These are phyloP conservation scores for Nomada fabriciana DNA, from an alignment of 2,888 invertebrate species.

Conservation along the genomic window DNA sequence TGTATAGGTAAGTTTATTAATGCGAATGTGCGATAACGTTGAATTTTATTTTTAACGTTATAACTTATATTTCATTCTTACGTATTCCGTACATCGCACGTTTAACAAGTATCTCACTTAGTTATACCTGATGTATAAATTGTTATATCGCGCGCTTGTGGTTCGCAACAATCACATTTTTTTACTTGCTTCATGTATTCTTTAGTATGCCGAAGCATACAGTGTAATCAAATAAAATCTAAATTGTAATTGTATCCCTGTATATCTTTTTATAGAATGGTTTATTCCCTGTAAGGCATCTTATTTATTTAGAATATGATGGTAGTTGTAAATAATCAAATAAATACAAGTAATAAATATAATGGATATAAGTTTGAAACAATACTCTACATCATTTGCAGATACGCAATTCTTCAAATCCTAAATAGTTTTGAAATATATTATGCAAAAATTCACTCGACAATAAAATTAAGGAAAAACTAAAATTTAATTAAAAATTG, in stretches of 20 bases:
- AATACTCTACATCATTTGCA: conserved; percentile 8
- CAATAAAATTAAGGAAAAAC: no score
- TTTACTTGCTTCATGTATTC: conserved; percentile 82
- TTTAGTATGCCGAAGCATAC: conserved; percentile 73
- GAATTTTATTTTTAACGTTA: conserved; percentile 65
- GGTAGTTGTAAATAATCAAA: conserved; percentile 16
- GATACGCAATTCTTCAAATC: conserved; percentile 7
- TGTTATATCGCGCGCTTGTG: conserved; percentile 66
- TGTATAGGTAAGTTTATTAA: conserved; percentile 81
- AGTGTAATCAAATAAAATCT: conserved; percentile 76
- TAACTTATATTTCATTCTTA: conserved; percentile 67
- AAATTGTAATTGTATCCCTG: conserved; percentile 63
- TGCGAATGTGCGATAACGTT: conserved; percentile 63
- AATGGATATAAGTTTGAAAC: conserved; percentile 15
- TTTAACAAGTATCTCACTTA: conserved; percentile 46
- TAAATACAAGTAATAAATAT: conserved; percentile 30
- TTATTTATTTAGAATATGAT: conserved; percentile 38
- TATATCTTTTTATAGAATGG: conserved; percentile 38
- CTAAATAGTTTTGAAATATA: conserved; percentile 1
- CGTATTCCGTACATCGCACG: conserved; percentile 57
- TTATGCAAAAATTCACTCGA: background rate
- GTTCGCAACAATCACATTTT: conserved; percentile 75
- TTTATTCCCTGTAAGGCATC: conserved; percentile 48
- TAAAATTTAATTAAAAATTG: no score
- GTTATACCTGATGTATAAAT: conserved; percentile 63